phyloP scores from a whole-genome alignment of 1,140 invertebrate species.

The Ceratosolen solmsi region DNA sequence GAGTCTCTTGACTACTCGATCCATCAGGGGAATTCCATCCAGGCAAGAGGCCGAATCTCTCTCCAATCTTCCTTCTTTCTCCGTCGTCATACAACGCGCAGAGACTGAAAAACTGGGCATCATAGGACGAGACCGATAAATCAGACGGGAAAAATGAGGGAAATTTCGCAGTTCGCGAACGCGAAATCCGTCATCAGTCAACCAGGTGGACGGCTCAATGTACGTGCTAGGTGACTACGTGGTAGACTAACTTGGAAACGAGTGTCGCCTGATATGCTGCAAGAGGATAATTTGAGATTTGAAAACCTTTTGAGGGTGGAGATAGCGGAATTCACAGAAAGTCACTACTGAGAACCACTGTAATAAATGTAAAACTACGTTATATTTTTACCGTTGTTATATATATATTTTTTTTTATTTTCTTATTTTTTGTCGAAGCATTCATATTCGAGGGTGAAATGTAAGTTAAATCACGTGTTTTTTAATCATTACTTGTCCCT shows the following conservation, averaged over 20 bases:
- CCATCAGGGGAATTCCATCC: conserved; percentile 24
- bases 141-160: conserved; percentile 34
- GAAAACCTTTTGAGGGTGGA: not conserved
- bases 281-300: conserved; percentile 29
- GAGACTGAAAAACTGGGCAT: conserved; percentile 20
- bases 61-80: not conserved
- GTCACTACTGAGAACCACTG: not conserved
- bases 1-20: conserved; percentile 23
- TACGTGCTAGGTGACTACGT: not conserved
- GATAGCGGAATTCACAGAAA: not conserved
- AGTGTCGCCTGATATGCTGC: not conserved
- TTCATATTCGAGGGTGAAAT: too few relatives aligned
- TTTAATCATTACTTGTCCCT: too few relatives aligned
- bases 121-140: conserved; percentile 18
- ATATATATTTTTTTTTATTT: not conserved
- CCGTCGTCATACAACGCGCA: not conserved
- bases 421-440: too few relatives aligned
- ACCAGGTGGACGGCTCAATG: not conserved
- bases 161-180: not conserved
- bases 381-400: not conserved
- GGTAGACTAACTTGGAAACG: not conserved
- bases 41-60: not conserved
- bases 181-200: conserved; percentile 33
- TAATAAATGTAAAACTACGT: not conserved
- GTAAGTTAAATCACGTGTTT: too few relatives aligned